These are phyloP conservation scores for Mesembrinibis cayennensis DNA, from an alignment of 2,113 vertebrate genomes.

Conservation along the genomic window DNA sequence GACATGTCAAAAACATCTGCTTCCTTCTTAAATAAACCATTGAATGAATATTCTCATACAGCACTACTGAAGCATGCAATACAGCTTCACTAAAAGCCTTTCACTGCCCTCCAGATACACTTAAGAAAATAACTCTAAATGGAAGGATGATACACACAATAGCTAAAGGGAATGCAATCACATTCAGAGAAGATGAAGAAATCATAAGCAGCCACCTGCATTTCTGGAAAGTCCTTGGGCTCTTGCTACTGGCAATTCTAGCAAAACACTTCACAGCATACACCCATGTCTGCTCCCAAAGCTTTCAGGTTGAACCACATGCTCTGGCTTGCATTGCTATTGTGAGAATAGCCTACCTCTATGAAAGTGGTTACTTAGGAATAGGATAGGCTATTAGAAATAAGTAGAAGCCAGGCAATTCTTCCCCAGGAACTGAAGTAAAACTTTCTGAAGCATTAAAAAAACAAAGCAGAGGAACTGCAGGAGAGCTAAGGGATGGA, in stretches of 20 bases:
- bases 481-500: not conserved
- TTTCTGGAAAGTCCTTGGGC: slow-evolving; percentile 35
- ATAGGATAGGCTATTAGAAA: not conserved
- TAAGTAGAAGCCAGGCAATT: not conserved
- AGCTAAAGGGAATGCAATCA: slow-evolving; percentile 36
- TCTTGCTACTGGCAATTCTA: not conserved
- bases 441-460: not conserved
- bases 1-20: slow-evolving; percentile 29
- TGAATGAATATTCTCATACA: slow-evolving; percentile 43
- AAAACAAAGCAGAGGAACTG: not conserved
- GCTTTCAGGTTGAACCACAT: not conserved
- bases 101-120: slow-evolving; percentile 48
- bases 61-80: slow-evolving; percentile 37
- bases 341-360: not conserved
- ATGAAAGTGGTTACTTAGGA: not conserved
- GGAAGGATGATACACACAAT: slow-evolving; percentile 18
- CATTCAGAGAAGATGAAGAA: slow-evolving; percentile 44
- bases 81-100: slow-evolving; percentile 31
- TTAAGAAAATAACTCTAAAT: slow-evolving; percentile 52
- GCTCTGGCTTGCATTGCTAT: not conserved
- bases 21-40: slow-evolving; percentile 45
- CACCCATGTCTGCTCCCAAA: not conserved
- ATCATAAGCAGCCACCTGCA: slow-evolving; percentile 36
- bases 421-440: not conserved
- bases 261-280: not conserved